Evolutionary conservation across 1,140 invertebrate genomes (phyloP).

Genomic region (Drosophila oshimai): DNA sequence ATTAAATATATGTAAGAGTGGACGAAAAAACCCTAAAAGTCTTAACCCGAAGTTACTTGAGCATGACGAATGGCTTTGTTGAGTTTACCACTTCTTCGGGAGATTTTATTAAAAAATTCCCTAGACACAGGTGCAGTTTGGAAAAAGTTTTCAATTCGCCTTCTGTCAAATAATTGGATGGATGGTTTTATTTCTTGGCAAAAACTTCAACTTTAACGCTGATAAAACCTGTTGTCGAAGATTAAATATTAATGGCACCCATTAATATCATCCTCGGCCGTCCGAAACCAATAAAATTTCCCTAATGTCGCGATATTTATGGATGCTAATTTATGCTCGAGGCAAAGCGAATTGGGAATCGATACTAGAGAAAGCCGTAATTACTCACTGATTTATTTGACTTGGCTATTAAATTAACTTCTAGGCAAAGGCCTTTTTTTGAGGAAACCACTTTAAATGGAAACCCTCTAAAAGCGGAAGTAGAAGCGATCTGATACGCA

Average conservation of each 20-base stretch:
- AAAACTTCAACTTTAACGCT: background rate
- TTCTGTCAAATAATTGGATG: slow-evolving; percentile 30
- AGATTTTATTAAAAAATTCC: slow-evolving; percentile 52
- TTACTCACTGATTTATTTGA: slow-evolving; percentile 23
- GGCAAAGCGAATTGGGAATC: slow-evolving; percentile 30
- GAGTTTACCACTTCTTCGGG: slow-evolving; percentile 46
- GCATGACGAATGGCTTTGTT: slow-evolving; percentile 70
- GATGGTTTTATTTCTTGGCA: background rate
- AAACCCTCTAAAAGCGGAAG: slow-evolving; percentile 56
- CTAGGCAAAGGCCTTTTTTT: background rate
- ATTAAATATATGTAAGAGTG: no score
- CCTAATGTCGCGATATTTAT: slow-evolving; percentile 64
- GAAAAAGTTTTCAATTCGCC: slow-evolving; percentile 34
- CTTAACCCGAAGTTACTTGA: slow-evolving; percentile 43
- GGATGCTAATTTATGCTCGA: slow-evolving; percentile 45
- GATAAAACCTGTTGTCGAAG: slow-evolving; percentile 44
- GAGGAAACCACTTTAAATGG: slow-evolving; percentile 8
- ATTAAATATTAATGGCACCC: slow-evolving; percentile 40
- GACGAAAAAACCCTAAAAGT: slow-evolving; percentile 10
- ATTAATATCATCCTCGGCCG: slow-evolving; percentile 36
- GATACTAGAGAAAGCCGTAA: slow-evolving; percentile 14
- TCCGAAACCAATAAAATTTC: slow-evolving; percentile 60
- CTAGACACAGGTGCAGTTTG: slow-evolving; percentile 42
- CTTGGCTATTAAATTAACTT: background rate
- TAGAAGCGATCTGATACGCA: slow-evolving; percentile 25